Base-by-base conservation (phyloP, 2,888 invertebrate genomes). In the Anoncus sp. region DNA sequence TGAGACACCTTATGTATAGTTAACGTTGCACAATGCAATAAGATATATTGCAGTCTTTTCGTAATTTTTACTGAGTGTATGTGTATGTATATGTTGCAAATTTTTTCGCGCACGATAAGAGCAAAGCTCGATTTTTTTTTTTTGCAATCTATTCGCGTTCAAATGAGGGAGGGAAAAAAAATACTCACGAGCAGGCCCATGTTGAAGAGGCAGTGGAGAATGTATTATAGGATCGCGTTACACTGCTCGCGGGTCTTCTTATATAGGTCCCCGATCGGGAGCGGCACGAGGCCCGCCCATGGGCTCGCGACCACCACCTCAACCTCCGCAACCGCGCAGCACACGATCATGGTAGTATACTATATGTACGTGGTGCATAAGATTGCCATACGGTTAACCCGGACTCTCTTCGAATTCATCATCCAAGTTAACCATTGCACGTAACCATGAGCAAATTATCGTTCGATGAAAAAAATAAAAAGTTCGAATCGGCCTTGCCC, bases 261-360 rank as follows among this genome's bases (percentile, higher is more conserved):
- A 89, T 89, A 90, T 90, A 90, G 90, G 87, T 85, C 86, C n/a
- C 88, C 87, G 87, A 82, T 87, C 86, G 89, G 88, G 89, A 87
- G 89, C 88, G 90, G 87, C 88, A 79, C 57, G 89, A 85, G 90
- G 86, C 85, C 89, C 90, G 89, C 90, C 90, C 90, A 90, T 90
- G 87, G 86, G 86, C 87, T 86, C 89, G n/a, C n/a, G 85, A 87
- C 88, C 88, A 88, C 89, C 88, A 86, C 87, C 81, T 79, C 79
- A 71, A 77, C 65, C 77, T 83, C 82, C 72, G n/a, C 18, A 38
- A 60, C 75, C 31, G n/a, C n/a, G n/a, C n/a, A 20, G 82, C 80
- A 67, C 81, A 78, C 83, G 80, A 84, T 80, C 65, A 70, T 57
- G 75, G 66, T 76, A 31, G n/a, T n/a, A n/a, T n/a, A 31, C 31